phyloP scores from a whole-genome alignment of 2,888 invertebrate genomes.

The Choreutis nemorana region DNA sequence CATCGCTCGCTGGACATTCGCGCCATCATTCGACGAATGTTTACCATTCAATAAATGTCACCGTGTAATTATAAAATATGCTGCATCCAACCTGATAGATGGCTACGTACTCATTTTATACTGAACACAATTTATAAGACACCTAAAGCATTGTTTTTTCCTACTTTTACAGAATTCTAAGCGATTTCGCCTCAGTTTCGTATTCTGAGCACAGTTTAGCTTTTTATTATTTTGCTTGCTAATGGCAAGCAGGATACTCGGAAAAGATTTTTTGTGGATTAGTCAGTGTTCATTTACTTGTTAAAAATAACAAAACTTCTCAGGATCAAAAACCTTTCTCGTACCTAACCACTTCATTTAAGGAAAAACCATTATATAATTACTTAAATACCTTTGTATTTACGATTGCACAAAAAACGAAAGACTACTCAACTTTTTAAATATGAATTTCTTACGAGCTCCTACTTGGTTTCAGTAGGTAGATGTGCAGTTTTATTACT shows the following conservation, averaged over 20 bases:
- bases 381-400: too few species aligned
- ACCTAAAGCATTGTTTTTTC: constrained; percentile 48
- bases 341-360: too few species aligned
- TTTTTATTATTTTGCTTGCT: constrained; percentile 48
- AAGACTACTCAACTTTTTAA: too few species aligned
- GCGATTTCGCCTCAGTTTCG: constrained; percentile 31
- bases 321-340: too few species aligned
- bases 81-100: constrained; percentile 42
- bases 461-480: too few species aligned
- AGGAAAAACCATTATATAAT: too few species aligned
- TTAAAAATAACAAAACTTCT: too few species aligned
- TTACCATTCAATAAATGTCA: constrained; percentile 41
- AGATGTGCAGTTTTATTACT: too few species aligned
- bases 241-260: constrained; percentile 47
- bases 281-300: constrained; percentile 33
- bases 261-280: constrained; percentile 52
- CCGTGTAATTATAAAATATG: constrained; percentile 53
- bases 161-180: constrained; percentile 44
- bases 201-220: constrained; percentile 36
- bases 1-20: constrained; percentile 41
- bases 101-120: constrained; percentile 35
- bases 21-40: constrained; percentile 28
- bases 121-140: constrained; percentile 42
- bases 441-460: too few species aligned
- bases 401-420: too few species aligned